A percentile compares a stretch with the other conserved stretches of the same genome.
Conservation (phyloP, 2,113 vertebrate species). For the Albula goreensis region DNA sequence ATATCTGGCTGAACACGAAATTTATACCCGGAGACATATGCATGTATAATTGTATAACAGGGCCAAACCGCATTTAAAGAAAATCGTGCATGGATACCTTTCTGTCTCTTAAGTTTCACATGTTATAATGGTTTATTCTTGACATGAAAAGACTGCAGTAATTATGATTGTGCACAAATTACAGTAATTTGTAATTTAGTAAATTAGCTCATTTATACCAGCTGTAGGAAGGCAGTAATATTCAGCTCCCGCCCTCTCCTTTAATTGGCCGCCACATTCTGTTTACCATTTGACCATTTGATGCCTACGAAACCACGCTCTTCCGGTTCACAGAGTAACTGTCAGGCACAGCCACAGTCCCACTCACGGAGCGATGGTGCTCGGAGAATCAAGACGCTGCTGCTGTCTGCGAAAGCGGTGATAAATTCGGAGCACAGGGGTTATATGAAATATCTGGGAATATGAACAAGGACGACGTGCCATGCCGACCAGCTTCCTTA, state of each 20-base stretch:
- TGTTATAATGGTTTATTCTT: neutral
- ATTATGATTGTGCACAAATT: conserved; percentile 16
- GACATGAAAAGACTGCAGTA: neutral
- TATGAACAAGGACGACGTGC: conserved; percentile 75
- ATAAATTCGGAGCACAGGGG: conserved; percentile 21
- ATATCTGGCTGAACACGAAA: neutral
- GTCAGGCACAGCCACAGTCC: conserved; percentile 44
- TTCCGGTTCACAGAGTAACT: conserved; percentile 55
- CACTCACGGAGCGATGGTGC: conserved; percentile 68
- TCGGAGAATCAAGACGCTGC: conserved; percentile 48
- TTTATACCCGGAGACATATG: neutral
- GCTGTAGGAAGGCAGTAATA: conserved; percentile 27
- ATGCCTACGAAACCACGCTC: conserved; percentile 42
- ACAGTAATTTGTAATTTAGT: conserved; percentile 11
- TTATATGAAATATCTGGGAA: conserved; percentile 52
- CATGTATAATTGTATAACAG: neutral
- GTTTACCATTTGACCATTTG: conserved; percentile 64
- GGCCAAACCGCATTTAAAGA: neutral
- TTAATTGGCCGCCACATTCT: conserved; percentile 55
- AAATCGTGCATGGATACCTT: neutral
- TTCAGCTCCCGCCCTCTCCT: conserved; percentile 38
- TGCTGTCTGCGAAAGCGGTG: conserved; percentile 25
- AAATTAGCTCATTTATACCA: conserved; percentile 19
- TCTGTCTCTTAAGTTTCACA: neutral
- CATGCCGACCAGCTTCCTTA: conserved; percentile 72